Evolutionary conservation across 2,888 invertebrate species (phyloP).

Genomic region (Craniophora ligustri): DNA sequence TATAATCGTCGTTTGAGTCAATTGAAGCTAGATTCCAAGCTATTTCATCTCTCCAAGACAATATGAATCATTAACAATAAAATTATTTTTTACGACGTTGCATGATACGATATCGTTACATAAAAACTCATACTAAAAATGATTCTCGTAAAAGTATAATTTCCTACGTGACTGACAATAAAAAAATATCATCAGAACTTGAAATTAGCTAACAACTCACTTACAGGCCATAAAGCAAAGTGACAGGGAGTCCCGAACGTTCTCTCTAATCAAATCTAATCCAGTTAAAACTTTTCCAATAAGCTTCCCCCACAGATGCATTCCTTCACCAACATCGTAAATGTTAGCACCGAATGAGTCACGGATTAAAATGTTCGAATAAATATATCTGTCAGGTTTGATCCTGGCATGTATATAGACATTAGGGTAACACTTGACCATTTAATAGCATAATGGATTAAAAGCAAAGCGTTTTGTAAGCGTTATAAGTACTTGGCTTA

Average conservation of each 20-base stretch:
- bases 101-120: slow-evolving; percentile 9
- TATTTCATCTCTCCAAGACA: slow-evolving; percentile 24
- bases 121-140: slow-evolving; percentile 19
- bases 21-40: slow-evolving; percentile 29
- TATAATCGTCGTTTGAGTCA: slow-evolving; percentile 35
- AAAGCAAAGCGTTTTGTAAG: slow-evolving; percentile 19
- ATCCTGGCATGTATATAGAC: slow-evolving; percentile 15
- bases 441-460: slow-evolving; percentile 41
- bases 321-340: slow-evolving; percentile 60
- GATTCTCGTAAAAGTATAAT: slow-evolving; percentile 37
- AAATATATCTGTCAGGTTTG: slow-evolving; percentile 14
- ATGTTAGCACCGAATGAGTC: slow-evolving; percentile 48
- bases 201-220: slow-evolving; percentile 72
- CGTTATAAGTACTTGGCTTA: neutral
- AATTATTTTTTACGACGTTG: too few relatives aligned
- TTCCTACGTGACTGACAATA: slow-evolving; percentile 45
- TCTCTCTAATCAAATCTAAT: slow-evolving; percentile 81
- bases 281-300: slow-evolving; percentile 88
- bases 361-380: slow-evolving; percentile 42
- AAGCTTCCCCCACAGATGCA: slow-evolving; percentile 77
- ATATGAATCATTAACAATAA: slow-evolving; percentile 6
- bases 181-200: slow-evolving; percentile 61
- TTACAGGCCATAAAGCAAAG: slow-evolving; percentile 69
- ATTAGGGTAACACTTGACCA: slow-evolving; percentile 24
- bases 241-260: slow-evolving; percentile 54